phyloP scores from a whole-genome alignment of 1,140 invertebrate genomes.

The Diachasmimorpha longicaudata region DNA sequence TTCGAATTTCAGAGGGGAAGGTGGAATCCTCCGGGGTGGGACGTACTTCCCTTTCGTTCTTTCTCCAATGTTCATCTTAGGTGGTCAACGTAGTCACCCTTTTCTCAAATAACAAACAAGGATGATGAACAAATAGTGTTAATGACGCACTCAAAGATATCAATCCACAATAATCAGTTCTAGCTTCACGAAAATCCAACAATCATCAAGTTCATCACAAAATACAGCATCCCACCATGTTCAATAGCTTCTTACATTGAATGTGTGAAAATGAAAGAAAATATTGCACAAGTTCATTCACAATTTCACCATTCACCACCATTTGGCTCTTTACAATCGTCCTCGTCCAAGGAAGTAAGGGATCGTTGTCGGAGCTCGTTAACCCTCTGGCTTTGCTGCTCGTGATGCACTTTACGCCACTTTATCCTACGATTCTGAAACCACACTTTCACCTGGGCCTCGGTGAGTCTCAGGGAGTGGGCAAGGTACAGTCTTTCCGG shows the following conservation, averaged over 20 bases:
- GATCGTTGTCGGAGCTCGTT: slow-evolving; percentile 74
- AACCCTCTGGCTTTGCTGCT: slow-evolving; percentile 86
- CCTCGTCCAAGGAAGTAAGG: slow-evolving; percentile 38
- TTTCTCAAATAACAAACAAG: neutral
- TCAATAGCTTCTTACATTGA: neutral
- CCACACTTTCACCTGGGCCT: slow-evolving; percentile 96
- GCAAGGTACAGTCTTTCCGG: slow-evolving; percentile 90
- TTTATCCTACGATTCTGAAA: slow-evolving; percentile 96
- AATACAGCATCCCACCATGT: neutral
- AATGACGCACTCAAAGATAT: too few relatives aligned
- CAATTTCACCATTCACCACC: slow-evolving; percentile 26
- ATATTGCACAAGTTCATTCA: neutral
- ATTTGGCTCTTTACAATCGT: slow-evolving; percentile 37
- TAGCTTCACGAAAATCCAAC: too few relatives aligned
- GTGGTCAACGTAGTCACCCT: neutral
- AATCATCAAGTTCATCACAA: too few relatives aligned
- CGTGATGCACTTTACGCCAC: slow-evolving; percentile 92
- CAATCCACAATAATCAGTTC: too few relatives aligned
- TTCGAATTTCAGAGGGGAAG: neutral
- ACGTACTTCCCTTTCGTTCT: neutral
- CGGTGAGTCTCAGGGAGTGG: slow-evolving; percentile 84
- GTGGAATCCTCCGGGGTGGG: neutral
- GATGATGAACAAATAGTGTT: too few relatives aligned
- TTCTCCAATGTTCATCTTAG: neutral
- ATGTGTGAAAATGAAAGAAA: neutral